Base-by-base conservation (phyloP, 2,797 vertebrate genomes). In the Oreonectes daqikongensis region DNA sequence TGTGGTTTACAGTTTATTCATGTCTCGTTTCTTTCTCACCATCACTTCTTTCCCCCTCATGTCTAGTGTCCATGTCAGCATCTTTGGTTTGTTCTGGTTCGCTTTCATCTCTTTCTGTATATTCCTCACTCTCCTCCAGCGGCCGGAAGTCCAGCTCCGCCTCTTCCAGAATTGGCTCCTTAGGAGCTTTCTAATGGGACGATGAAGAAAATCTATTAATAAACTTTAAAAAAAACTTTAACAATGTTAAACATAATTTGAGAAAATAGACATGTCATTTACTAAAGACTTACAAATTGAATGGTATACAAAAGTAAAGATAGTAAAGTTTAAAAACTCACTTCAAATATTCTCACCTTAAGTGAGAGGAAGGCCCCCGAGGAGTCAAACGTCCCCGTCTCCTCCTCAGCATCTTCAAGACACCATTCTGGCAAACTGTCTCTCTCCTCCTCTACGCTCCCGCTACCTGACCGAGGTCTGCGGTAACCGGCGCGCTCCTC, bases 321-420 rank as follows among this genome's bases (percentile, higher is more conserved):
- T n/a, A 24, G 50, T 15, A 30, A 75, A 70, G 48, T 8, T 64
- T n/a, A 38, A 22, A 5, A 69, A 77, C 75, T 77, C 46, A 79
- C 57, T 60, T 44, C 48, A 32, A 3, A 28, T 15, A 17, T 57
- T 50, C 85, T 89, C 81, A 96, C 97, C 93, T 99, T 99, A 67
- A 97, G 91, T 69, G 96, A 97, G 3, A 98, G 94, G 87, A 99
- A 99, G 0, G 98, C 98, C 80, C 98, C 98, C 0, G 97, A 99
- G 0, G 98, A 99, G 85, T 99, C 98, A 72, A 99, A 99, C 0
- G 97, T 99, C 82, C 98, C 98, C n/a, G 96, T 98, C 86, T 99
- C 98, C 82, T 98, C 97, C 6, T 99, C 97, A 0, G 96, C 97
- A 2, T 99, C 98, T 84, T 99, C 98, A 69, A 99, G 91, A 82